phyloP scores from a whole-genome alignment of 2,888 invertebrate species.

The Acanthococcus lagerstroemiae region DNA sequence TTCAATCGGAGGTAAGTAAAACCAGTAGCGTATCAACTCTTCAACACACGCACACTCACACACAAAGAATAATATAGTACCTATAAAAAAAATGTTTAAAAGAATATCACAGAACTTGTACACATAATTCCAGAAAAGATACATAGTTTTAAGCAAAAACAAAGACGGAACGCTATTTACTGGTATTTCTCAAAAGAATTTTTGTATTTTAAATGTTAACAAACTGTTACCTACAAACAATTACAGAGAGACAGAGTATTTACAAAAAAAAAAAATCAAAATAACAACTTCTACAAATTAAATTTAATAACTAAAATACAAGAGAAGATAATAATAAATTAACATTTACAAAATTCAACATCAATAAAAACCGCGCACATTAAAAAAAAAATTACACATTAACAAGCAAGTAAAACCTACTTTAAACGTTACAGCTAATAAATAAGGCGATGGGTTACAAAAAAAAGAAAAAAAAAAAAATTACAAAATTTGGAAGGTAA shows the following conservation, averaged over 20 bases:
- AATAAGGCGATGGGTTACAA: constrained; percentile 26
- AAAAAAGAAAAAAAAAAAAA: constrained; percentile 7
- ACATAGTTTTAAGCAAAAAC: constrained; percentile 6
- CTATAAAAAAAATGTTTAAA: constrained; percentile 24
- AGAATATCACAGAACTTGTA: constrained; percentile 31
- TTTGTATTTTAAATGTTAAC: neutral
- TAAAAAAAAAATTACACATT: constrained; percentile 21
- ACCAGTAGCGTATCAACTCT: constrained; percentile 5
- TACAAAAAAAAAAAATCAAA: constrained; percentile 21
- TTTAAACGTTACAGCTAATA: constrained; percentile 18
- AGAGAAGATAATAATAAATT: constrained; percentile 23
- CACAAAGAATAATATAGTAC: constrained; percentile 4
- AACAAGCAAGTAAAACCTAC: constrained; percentile 27
- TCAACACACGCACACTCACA: neutral
- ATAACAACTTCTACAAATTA: constrained; percentile 22
- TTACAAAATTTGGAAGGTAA: constrained; percentile 24
- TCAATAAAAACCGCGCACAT: constrained; percentile 28
- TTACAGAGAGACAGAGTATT: constrained; percentile 29
- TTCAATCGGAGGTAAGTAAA: constrained; percentile 26
- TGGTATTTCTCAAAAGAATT: constrained; percentile 11
- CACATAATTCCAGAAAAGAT: constrained; percentile 21
- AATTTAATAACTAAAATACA: constrained; percentile 17
- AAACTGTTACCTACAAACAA: constrained; percentile 23
- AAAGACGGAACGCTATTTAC: constrained; percentile 15
- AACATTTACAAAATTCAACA: constrained; percentile 29